phyloP scores from a whole-genome alignment of 2,797 vertebrate species.

The Rhadinocentrus ornatus region DNA sequence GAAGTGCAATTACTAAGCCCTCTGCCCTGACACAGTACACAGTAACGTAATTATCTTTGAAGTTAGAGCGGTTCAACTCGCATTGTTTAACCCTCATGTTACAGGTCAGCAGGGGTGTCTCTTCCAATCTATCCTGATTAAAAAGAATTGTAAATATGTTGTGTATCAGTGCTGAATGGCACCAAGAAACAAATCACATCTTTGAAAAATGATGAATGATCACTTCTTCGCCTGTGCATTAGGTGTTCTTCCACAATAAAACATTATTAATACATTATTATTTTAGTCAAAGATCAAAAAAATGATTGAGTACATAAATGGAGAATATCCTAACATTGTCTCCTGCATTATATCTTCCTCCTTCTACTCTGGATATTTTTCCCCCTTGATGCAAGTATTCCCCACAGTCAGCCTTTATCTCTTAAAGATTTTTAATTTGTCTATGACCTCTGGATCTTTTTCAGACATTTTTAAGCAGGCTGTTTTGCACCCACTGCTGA shows the following conservation, averaged over 20 bases:
- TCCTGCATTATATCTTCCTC: no score
- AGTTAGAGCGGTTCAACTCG: conserved; percentile 25
- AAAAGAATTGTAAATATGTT: conserved; percentile 4
- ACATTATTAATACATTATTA: neutral
- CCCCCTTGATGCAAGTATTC: neutral
- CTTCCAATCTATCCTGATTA: conserved; percentile 3
- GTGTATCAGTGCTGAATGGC: conserved; percentile 7
- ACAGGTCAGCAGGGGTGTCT: conserved; percentile 29
- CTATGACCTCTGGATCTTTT: neutral
- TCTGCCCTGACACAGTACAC: conserved; percentile 42
- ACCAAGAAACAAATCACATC: conserved; percentile 18
- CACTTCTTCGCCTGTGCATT: neutral
- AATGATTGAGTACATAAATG: no score
- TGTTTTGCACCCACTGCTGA: no score
- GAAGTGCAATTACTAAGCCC: conserved; percentile 51
- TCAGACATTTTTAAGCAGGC: no score
- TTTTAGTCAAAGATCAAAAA: no score
- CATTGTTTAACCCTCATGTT: conserved; percentile 47
- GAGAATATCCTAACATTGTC: neutral
- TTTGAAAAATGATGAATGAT: conserved; percentile 7
- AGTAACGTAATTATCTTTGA: conserved; percentile 55
- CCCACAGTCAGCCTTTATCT: neutral
- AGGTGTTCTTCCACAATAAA: neutral
- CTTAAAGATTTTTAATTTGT: neutral
- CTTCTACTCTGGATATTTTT: no score